These are phyloP conservation scores for Dendropsophus ebraccatus DNA, from an alignment of 2,113 vertebrate genomes.

Conservation along the genomic window DNA sequence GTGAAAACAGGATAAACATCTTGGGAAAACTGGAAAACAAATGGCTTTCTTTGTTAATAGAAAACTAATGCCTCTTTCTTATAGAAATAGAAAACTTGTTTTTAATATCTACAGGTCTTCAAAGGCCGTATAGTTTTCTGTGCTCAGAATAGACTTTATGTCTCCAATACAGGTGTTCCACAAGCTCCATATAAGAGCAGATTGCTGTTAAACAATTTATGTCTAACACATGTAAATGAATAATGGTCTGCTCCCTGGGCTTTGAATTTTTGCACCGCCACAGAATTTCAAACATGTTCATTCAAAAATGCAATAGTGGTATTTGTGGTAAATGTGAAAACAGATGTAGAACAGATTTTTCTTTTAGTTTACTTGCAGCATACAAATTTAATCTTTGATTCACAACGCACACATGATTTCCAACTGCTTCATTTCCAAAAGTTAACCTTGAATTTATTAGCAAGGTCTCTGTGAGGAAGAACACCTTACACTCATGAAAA, in stretches of 20 bases:
- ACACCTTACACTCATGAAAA: background rate
- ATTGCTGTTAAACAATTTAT: conserved; percentile 12
- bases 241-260: conserved; percentile 16
- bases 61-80: no score
- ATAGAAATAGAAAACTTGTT: background rate
- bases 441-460: conserved; percentile 12
- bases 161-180: conserved; percentile 11
- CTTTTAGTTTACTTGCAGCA: background rate
- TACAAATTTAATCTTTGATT: conserved; percentile 24
- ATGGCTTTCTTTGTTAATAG: no score
- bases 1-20: no score
- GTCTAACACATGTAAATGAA: conserved; percentile 14
- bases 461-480: background rate
- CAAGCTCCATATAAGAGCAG: background rate
- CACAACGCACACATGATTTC: background rate
- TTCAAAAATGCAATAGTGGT: conserved; percentile 20
- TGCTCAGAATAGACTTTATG: background rate
- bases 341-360: conserved; percentile 32
- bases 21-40: background rate
- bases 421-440: background rate
- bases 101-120: background rate
- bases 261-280: conserved; percentile 11
- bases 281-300: conserved; percentile 27
- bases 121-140: background rate
- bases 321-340: conserved; percentile 23